These are phyloP conservation scores for Spilosoma lubricipeda DNA, from an alignment of 2,888 invertebrate genomes.

Conservation along the genomic window DNA sequence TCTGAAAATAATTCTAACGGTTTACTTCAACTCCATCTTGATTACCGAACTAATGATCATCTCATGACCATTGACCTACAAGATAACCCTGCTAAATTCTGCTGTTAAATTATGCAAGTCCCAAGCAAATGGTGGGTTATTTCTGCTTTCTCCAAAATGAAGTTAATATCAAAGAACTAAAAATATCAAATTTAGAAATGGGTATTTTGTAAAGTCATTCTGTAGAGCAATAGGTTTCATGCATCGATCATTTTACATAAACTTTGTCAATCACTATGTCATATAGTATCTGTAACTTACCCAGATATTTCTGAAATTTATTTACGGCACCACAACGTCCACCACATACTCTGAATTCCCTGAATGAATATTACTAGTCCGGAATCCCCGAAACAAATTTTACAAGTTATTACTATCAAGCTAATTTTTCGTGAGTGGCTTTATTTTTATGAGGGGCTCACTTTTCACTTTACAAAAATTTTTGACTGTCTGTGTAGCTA, in stretches of 20 bases:
- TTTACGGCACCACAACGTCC: background rate
- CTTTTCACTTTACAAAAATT: too few relatives aligned
- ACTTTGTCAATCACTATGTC: background rate
- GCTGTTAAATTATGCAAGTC: background rate
- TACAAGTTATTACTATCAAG: too few relatives aligned
- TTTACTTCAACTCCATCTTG: background rate
- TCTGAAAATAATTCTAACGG: slow-evolving; percentile 12
- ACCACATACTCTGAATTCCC: background rate
- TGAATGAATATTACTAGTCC: too few relatives aligned
- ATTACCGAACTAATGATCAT: background rate
- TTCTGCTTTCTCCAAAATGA: too few relatives aligned
- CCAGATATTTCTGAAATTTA: background rate
- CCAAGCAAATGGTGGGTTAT: background rate
- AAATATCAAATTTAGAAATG: too few relatives aligned
- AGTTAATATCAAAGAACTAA: too few relatives aligned
- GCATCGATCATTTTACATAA: background rate
- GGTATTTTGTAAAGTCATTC: too few relatives aligned
- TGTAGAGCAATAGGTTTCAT: background rate
- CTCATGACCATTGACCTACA: too few relatives aligned
- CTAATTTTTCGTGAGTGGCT: too few relatives aligned
- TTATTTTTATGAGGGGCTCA: too few relatives aligned
- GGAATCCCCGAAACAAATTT: too few relatives aligned
- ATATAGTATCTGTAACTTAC: background rate
- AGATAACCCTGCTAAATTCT: background rate
- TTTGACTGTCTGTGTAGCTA: too few relatives aligned